A percentile compares a stretch with the other conserved stretches of the same genome.
phyloP scores from a whole-genome alignment of 2,888 invertebrate genomes.

The Eledone cirrhosa region DNA sequence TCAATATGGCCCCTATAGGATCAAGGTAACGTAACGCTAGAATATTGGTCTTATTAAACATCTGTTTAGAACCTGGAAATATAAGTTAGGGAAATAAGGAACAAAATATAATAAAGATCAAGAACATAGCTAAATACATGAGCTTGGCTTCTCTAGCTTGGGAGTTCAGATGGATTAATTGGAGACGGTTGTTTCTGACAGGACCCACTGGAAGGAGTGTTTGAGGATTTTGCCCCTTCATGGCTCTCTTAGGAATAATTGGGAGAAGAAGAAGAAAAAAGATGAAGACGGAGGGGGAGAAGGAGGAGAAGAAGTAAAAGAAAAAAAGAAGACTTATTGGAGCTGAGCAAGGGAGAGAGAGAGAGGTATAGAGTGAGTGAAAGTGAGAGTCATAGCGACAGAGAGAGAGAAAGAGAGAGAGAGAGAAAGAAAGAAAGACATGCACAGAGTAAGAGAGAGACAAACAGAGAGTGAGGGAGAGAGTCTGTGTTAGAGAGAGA shows the following conservation, averaged over 20 bases:
- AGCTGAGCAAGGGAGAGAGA: background rate
- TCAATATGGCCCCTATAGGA: slow-evolving; percentile 69
- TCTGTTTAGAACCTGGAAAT: slow-evolving; percentile 49
- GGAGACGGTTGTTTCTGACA: too few relatives aligned
- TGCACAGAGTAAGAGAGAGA: background rate
- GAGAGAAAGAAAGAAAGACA: slow-evolving; percentile 19
- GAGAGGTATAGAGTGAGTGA: background rate
- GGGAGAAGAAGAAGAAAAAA: background rate
- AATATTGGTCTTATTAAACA: slow-evolving; percentile 39
- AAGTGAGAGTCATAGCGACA: background rate
- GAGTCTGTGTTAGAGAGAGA: too few relatives aligned
- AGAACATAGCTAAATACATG: background rate
- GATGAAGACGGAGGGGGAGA: background rate
- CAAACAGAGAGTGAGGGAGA: slow-evolving; percentile 14
- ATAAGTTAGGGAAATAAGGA: background rate
- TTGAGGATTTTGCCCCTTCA: too few relatives aligned
- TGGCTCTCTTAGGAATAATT: too few relatives aligned
- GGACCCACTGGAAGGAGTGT: too few relatives aligned
- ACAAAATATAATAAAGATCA: background rate
- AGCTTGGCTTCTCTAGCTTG: too few relatives aligned
- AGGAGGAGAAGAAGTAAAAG: slow-evolving; percentile 14
- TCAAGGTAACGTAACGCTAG: slow-evolving; percentile 65
- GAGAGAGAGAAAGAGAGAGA: background rate
- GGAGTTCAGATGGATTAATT: too few relatives aligned
- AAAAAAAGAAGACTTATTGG: slow-evolving; percentile 14